Evolutionary conservation across 2,113 vertebrate species (phyloP).

Genomic region (Pachypanchax playfairii): DNA sequence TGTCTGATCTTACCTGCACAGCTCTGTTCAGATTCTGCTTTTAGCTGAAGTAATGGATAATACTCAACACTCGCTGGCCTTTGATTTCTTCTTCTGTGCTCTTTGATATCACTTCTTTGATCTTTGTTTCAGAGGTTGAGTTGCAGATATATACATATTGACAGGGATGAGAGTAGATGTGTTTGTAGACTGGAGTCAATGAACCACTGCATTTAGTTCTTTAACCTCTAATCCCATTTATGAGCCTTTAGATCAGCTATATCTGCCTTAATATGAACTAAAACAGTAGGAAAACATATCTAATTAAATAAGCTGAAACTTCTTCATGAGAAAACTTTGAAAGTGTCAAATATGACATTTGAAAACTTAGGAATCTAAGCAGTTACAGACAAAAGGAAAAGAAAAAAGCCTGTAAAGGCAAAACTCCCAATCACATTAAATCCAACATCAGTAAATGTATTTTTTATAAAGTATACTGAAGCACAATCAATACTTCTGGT

Average conservation of each 20-base stretch:
- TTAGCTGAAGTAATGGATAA: neutral
- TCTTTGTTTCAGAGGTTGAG: constrained; percentile 35
- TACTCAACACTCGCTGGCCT: constrained; percentile 1
- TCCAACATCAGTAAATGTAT: neutral
- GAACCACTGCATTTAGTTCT: neutral
- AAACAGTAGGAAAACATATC: neutral
- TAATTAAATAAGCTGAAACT: neutral
- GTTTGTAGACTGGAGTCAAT: constrained; percentile 15
- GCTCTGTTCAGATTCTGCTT: neutral
- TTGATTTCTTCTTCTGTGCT: constrained; percentile 29
- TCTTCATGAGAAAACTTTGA: neutral
- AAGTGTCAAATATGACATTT: too few relatives aligned
- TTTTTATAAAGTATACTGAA: neutral
- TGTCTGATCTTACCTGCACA: neutral
- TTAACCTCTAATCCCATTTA: constrained; percentile 1
- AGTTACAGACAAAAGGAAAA: neutral
- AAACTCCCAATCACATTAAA: neutral
- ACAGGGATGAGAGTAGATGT: constrained; percentile 35
- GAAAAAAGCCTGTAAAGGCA: neutral
- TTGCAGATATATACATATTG: constrained; percentile 17
- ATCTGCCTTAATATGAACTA: neutral
- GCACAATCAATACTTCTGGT: neutral
- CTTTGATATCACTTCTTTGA: constrained; percentile 39
- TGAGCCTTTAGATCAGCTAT: neutral
- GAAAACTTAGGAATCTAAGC: too few relatives aligned